Evolutionary conservation across 2,888 invertebrate genomes (phyloP).

Genomic region (Tillus elongatus): DNA sequence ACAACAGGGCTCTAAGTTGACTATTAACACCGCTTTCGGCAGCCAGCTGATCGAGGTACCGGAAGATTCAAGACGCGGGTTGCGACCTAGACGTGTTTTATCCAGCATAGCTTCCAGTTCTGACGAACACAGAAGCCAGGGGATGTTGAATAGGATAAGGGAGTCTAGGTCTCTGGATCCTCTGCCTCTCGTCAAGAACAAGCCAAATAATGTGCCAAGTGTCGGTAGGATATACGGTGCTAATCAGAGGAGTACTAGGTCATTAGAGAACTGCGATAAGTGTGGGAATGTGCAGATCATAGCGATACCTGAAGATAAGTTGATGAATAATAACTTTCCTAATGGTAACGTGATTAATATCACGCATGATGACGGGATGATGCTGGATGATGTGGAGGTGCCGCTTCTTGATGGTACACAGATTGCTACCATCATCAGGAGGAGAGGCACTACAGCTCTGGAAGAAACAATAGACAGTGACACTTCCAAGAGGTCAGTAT

Average conservation of each 20-base stretch:
- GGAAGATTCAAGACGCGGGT: conserved; percentile 24
- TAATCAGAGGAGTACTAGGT: conserved; percentile 30
- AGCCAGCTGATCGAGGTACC: conserved; percentile 34
- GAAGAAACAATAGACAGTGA: conserved; percentile 36
- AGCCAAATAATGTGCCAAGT: conserved; percentile 19
- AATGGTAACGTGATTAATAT: conserved; percentile 46
- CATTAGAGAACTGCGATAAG: conserved; percentile 46
- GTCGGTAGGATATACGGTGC: conserved; percentile 19
- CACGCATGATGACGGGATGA: conserved; percentile 31
- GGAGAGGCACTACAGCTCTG: conserved; percentile 33
- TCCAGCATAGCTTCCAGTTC: conserved; percentile 60
- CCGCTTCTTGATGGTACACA: conserved; percentile 37
- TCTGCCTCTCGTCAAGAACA: conserved; percentile 42
- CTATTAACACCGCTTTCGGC: conserved; percentile 42
- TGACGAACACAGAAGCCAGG: conserved; percentile 43
- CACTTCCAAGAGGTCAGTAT: conserved; percentile 27
- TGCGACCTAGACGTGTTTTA: conserved; percentile 46
- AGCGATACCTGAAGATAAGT: conserved; percentile 41
- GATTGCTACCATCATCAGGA: conserved; percentile 30
- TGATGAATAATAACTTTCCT: conserved; percentile 47
- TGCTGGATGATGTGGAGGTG: conserved; percentile 40
- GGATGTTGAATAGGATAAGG: conserved; percentile 41
- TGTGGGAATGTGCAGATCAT: conserved; percentile 39
- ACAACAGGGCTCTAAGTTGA: conserved; percentile 43
- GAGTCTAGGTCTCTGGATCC: conserved; percentile 60